Evolutionary conservation across 1,140 invertebrate species (phyloP), one percentile per base, ranked within the genome.

Genomic region (Drosophila oshimai): DNA sequence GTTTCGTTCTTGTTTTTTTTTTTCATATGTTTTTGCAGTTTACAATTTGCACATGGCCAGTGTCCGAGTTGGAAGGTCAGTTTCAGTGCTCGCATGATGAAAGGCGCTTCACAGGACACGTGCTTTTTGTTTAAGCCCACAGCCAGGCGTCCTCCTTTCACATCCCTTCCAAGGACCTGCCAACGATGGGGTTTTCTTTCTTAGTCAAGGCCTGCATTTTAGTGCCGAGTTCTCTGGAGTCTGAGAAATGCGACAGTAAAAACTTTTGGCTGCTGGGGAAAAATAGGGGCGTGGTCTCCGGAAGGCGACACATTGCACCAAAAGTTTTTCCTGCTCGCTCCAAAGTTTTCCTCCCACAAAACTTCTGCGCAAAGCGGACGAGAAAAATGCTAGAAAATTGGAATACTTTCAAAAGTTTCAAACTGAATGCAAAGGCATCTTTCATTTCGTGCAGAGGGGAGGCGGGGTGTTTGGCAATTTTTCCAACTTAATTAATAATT

Each of bases 401-500:
- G 76, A 86, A 86, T 86, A 74, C 81, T 86, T 87, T 87, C 71
- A 28, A 75, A 86, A 84, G 75, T 86, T 60, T 62, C 47, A 42
- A 53, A 41, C 68, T 44, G 47, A 62, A 62, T 34, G 46, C 68
- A 36, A 62, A 69, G 64, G 31, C 58, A 62, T 54, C 34, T 33
- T 46, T 36, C 28, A 28, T 26, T 39, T 3, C 45, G 45, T 33
- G 53, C 55, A 33, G 29, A 24, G 13, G 36, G 33, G 13, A 7
- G 4, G 18, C 1, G 1, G 5, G 9, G 67, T 47, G 41, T 51
- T 68, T 62, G 53, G 60, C 58, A 62, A 73, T 77, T 81, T 58
- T 55, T 73, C 61, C 61, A 81, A 75, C 81, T 77, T 86, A 87
- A 86, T 86, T 86, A 86, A 86, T 86, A 70, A 87, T 87, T 86